Conservation (phyloP, 2,113 vertebrate species). For the Nipponia nippon region DNA sequence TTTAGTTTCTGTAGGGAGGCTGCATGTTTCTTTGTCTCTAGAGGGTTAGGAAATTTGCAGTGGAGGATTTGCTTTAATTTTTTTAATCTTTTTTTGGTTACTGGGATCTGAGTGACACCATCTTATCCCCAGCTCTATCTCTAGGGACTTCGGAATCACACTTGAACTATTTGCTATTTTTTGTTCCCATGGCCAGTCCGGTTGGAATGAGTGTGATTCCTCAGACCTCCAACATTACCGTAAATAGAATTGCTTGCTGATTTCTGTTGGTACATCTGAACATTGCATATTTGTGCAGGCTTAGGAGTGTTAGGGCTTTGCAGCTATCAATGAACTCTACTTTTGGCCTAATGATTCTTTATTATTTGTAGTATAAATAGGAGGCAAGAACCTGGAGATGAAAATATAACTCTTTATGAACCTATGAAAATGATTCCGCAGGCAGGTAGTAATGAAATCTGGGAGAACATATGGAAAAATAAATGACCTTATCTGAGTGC, state of each 20-base stretch:
- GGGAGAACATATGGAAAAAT: neutral
- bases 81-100: neutral
- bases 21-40: neutral
- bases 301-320: neutral
- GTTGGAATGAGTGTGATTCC: neutral
- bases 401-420: conserved; percentile 6
- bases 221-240: neutral
- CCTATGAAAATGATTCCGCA: neutral
- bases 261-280: neutral
- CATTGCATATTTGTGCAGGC: neutral
- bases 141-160: neutral
- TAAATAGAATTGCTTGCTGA: neutral
- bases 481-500: neutral
- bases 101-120: neutral
- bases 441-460: conserved; percentile 25
- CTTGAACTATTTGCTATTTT: neutral
- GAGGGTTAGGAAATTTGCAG: neutral
- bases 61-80: neutral
- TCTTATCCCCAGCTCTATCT: neutral
- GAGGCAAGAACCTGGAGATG: neutral
- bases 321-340: neutral
- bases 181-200: neutral
- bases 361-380: neutral
- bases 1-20: neutral
- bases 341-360: neutral